Base-by-base conservation (phyloP, 1,140 invertebrate genomes). In the Nylanderia fulva region DNA sequence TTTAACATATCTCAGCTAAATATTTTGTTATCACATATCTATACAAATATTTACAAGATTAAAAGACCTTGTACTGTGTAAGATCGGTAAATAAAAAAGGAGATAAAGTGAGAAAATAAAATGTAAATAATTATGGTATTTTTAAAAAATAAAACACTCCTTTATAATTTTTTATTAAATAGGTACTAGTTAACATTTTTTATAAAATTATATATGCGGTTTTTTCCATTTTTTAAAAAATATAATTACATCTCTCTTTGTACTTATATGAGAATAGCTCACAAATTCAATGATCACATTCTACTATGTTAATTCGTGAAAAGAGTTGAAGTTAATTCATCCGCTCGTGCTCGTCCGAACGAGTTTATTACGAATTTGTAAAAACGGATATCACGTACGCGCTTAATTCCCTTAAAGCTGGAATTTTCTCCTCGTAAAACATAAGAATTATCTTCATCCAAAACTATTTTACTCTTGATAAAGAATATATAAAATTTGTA, bases 381-480 rank as follows among this genome's bases (percentile, higher is more conserved):
- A 71, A 71, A 9, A 71, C 6, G 27, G 5, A 52, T 33, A 21
- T 71, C n/a, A 56, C n/a, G n/a, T 56, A 56, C 8, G 15, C 3
- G 33, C 0, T 71, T 71, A 71, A 71, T 52, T 52, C 68, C 9
- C 18, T 29, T 33, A 52, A 71, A 52, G 6, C 45, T 69, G 24
- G 15, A 58, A 48, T 69, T 69, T 52, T 71, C 18, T 52, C 29
- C 27, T 71, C 27, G 6, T 33, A 52, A 29, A 71, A 71, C 6
- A 52, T 18, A 39, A 24, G 0, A 71, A 52, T 29, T 52, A 52
- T n/a, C 45, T 71, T 18, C 2, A 33, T 33, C 27, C 18, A 13
- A 52, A 71, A 29, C 27, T 45, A 27, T 45, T 27, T 52, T 11
- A 71, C 9, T 52, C 21, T 52, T 71, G 13, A 71, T 5, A 52